Evolutionary conservation across 2,888 invertebrate species (phyloP).

Genomic region (Tetranychus truncatus): DNA sequence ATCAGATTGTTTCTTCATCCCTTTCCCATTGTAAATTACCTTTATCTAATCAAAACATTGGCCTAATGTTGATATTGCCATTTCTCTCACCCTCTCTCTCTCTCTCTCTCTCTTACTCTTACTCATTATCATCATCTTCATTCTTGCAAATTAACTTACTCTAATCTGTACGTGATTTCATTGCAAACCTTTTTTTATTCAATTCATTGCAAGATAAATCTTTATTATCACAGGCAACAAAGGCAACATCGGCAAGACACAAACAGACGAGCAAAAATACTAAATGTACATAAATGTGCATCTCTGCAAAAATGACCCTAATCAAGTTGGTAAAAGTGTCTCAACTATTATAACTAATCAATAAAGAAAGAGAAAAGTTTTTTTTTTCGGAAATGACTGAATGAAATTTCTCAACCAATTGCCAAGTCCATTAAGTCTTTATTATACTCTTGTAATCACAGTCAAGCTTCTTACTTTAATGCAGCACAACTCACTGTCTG

Average conservation of each 20-base stretch:
- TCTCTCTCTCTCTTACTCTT: neutral
- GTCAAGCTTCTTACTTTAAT: neutral
- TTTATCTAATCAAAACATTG: neutral
- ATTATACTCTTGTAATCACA: neutral
- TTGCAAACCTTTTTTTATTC: neutral
- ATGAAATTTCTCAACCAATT: neutral
- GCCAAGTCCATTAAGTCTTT: neutral
- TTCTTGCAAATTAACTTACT: neutral
- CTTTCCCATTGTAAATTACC: neutral
- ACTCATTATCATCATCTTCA: neutral
- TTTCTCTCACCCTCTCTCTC: neutral
- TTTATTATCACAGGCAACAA: neutral
- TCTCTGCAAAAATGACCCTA: too few species aligned
- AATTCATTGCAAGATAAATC: neutral
- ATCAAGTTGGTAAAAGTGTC: neutral
- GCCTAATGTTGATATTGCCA: too few species aligned
- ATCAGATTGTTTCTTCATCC: neutral
- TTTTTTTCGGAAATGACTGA: neutral
- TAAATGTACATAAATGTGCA: too few species aligned
- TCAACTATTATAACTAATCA: neutral
- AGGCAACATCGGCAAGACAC: neutral
- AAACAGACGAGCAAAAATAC: too few species aligned
- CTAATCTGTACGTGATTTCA: neutral
- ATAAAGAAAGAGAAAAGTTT: neutral
- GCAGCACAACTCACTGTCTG: neutral